Evolutionary conservation across 2,888 invertebrate species (phyloP).

Genomic region (Podabrus alpinus): DNA sequence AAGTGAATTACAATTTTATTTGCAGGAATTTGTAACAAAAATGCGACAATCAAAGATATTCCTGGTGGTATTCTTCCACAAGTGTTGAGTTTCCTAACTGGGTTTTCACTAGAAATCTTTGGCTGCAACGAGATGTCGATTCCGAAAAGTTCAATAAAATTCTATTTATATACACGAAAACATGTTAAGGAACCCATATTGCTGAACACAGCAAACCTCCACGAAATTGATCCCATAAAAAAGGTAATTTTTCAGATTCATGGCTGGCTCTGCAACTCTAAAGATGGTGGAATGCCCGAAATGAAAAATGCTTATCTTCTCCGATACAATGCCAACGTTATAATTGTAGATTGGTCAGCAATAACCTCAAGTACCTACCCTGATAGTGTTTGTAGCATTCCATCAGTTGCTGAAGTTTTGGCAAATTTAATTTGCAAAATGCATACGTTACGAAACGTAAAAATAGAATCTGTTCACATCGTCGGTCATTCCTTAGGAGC

Average conservation of each 20-base stretch:
- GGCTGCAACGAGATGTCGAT: neutral
- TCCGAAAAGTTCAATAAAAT: neutral
- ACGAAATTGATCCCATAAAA: conserved; percentile 3
- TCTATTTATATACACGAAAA: neutral
- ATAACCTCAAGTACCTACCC: neutral
- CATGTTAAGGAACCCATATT: neutral
- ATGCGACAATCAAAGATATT: neutral
- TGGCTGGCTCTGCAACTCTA: conserved; percentile 10
- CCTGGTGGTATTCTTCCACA: neutral
- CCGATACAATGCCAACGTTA: conserved; percentile 9
- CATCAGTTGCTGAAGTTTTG: neutral
- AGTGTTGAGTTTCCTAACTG: neutral
- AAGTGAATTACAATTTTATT: neutral
- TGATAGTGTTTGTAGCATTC: neutral
- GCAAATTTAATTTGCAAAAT: conserved; percentile 1
- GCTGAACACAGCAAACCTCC: neutral
- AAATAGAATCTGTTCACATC: neutral
- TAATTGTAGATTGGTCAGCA: conserved; percentile 9
- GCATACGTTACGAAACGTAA: neutral
- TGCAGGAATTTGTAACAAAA: neutral
- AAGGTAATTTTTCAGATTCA: neutral
- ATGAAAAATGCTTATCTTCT: conserved; percentile 10
- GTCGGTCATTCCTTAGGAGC: conserved; percentile 12
- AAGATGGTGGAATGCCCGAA: neutral
- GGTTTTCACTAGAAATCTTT: neutral